phyloP scores from a whole-genome alignment of 2,888 invertebrate genomes.

The Troglohyphantes excavatus region DNA sequence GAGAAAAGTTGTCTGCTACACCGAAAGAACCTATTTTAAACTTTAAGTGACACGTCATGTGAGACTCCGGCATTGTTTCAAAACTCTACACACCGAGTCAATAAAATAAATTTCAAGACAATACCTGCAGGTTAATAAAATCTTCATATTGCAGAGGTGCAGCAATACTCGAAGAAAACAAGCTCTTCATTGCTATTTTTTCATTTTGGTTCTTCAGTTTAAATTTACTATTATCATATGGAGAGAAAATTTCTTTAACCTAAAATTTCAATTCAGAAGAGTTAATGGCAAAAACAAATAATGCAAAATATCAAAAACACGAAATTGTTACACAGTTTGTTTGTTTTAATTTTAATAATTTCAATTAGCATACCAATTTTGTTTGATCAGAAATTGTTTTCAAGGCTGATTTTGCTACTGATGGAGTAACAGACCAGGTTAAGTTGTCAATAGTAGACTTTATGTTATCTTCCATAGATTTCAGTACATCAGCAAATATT shows the following conservation, averaged over 20 bases:
- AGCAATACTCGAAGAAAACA: conserved; percentile 22
- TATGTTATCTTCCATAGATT: conserved; percentile 38
- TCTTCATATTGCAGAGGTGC: conserved; percentile 15
- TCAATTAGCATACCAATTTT: conserved; percentile 10
- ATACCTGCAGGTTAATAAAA: conserved; percentile 62
- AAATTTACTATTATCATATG: conserved; percentile 37
- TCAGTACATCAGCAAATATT: conserved; percentile 35
- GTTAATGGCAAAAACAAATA: background rate
- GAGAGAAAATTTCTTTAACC: conserved; percentile 50
- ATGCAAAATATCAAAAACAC: background rate
- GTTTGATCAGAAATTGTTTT: conserved; percentile 37
- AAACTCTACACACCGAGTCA: too few species aligned
- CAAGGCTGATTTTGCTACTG: conserved; percentile 8
- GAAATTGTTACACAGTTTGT: background rate
- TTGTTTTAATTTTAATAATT: background rate
- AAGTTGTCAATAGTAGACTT: conserved; percentile 29
- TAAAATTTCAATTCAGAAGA: background rate
- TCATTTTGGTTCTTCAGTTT: conserved; percentile 26
- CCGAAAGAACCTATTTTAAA: background rate
- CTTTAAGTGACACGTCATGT: too few species aligned
- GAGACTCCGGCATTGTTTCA: too few species aligned
- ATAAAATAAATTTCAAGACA: too few species aligned
- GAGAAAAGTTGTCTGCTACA: too few species aligned
- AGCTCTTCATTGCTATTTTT: conserved; percentile 31
- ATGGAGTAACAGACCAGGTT: conserved; percentile 55